These are phyloP conservation scores for Coluber constrictor DNA, from an alignment of 2,797 vertebrate species.

Conservation along the genomic window DNA sequence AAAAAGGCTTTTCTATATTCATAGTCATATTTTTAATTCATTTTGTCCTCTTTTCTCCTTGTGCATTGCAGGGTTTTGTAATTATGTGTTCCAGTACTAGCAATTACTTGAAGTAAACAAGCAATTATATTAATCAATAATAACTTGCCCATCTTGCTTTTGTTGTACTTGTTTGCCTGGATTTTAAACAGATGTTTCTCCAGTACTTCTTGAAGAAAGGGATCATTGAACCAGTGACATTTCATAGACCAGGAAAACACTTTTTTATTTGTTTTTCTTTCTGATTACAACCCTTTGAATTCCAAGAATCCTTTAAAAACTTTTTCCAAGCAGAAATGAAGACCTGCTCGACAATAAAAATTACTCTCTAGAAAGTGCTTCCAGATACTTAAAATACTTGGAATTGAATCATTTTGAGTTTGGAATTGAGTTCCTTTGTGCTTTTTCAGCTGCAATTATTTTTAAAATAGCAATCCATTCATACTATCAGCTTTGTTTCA, in stretches of 20 bases:
- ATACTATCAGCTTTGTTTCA: constrained; percentile 21
- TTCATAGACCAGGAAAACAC: background rate
- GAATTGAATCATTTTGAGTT: background rate
- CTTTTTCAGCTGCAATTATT: constrained; percentile 38
- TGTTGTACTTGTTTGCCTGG: background rate
- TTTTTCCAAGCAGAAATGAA: constrained; percentile 16
- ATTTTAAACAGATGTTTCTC: background rate
- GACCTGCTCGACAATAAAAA: background rate
- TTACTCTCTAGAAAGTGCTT: background rate
- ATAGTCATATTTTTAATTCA: background rate
- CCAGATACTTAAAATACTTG: constrained; percentile 27
- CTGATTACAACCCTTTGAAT: background rate
- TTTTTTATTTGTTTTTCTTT: background rate
- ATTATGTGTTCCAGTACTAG: background rate
- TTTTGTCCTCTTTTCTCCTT: background rate
- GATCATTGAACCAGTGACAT: background rate
- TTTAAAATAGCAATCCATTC: constrained; percentile 25
- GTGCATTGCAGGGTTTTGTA: background rate
- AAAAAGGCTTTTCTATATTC: background rate
- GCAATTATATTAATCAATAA: background rate
- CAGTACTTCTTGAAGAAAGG: background rate
- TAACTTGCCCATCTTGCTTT: background rate
- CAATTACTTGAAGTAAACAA: background rate
- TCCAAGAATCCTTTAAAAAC: background rate
- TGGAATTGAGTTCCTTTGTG: background rate